These are phyloP conservation scores for Chionomys nivalis DNA, from an alignment of 2,113 vertebrate genomes.

Conservation along the genomic window DNA sequence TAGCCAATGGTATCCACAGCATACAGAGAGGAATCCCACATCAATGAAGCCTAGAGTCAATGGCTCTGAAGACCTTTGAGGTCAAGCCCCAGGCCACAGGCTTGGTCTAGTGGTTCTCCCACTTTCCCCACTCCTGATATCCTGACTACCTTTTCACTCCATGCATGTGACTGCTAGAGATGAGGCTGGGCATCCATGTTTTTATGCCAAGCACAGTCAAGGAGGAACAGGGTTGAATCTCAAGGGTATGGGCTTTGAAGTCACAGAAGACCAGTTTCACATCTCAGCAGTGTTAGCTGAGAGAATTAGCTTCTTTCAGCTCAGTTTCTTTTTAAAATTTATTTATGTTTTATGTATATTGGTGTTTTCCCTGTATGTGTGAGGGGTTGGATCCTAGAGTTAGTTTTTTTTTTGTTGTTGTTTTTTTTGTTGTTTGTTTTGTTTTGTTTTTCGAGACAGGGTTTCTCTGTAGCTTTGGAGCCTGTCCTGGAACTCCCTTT, in stretches of 20 bases:
- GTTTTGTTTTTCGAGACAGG: too few species aligned
- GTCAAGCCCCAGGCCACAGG: not conserved
- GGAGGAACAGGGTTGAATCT: not conserved
- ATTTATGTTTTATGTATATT: too few species aligned
- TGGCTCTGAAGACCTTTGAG: not conserved
- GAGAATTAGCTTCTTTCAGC: not conserved
- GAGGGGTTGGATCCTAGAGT: too few species aligned
- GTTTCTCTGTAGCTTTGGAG: too few species aligned
- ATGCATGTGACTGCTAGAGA: not conserved
- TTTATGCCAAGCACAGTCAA: not conserved
- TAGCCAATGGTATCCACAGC: too few species aligned
- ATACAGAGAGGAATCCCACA: too few species aligned
- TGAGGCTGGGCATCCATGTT: not conserved
- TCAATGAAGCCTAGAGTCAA: not conserved
- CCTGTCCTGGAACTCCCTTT: too few species aligned
- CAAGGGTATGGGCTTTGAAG: not conserved
- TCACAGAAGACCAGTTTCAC: not conserved
- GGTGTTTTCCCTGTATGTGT: too few species aligned
- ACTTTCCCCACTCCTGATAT: not conserved
- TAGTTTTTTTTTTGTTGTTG: too few species aligned
- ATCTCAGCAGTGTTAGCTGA: not conserved
- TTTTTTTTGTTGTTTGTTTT: too few species aligned
- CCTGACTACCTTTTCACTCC: not conserved
- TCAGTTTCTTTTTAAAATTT: not conserved
- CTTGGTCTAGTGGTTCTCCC: not conserved